Conservation (phyloP, 2,113 vertebrate species). For the Corythornis cristatus region DNA sequence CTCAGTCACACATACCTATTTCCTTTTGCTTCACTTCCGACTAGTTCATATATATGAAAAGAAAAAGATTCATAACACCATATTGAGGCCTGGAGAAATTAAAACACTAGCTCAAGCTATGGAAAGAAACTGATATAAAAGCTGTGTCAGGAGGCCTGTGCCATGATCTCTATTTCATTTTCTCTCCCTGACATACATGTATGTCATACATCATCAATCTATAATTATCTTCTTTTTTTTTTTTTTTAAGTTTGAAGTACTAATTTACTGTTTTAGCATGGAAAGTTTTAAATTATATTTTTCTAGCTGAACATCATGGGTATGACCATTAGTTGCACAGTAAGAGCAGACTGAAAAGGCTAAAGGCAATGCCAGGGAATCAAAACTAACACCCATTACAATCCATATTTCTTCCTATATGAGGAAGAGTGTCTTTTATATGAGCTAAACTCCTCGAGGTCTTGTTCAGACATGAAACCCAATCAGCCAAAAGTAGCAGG, state of each 20-base stretch:
- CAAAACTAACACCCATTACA: background rate
- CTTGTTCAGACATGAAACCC: slow-evolving; percentile 27
- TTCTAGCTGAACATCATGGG: background rate
- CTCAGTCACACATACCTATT: background rate
- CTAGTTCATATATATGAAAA: background rate
- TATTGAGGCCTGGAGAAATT: background rate
- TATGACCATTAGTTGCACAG: slow-evolving; percentile 33
- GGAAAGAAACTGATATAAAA: background rate
- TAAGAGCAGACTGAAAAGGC: slow-evolving; percentile 41
- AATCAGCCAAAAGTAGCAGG: background rate
- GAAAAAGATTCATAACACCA: background rate
- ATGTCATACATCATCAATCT: background rate
- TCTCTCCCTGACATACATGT: background rate
- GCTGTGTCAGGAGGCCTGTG: background rate
- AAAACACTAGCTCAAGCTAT: background rate
- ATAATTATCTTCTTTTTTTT: too few species aligned
- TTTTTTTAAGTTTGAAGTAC: background rate
- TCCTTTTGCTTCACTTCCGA: background rate
- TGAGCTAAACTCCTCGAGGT: slow-evolving; percentile 31
- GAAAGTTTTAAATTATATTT: background rate
- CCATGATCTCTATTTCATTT: background rate
- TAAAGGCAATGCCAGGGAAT: slow-evolving; percentile 26
- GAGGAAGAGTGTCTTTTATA: background rate
- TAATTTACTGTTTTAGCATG: background rate
- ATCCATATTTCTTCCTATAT: slow-evolving; percentile 1